Evolutionary conservation across 1,140 invertebrate genomes (phyloP).

Genomic region (Trichomalopsis sarcophagae): DNA sequence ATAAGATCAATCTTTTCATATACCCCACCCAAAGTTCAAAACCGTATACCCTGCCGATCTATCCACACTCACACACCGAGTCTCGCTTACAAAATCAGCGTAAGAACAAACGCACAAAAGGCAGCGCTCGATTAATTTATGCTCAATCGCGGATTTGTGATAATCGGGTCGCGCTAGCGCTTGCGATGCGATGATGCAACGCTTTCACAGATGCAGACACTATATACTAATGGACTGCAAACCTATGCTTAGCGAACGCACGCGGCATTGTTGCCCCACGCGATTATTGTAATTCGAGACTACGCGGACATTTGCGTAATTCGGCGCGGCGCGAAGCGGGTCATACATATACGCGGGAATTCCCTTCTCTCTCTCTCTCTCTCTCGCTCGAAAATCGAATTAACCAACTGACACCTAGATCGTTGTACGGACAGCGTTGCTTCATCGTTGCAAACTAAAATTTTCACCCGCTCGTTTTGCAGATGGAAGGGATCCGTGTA

Average conservation of each 20-base stretch:
- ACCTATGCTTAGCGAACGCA: too few species aligned
- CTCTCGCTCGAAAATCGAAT: neutral
- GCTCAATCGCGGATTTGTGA: neutral
- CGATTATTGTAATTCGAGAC: neutral
- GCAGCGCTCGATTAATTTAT: conserved; percentile 20
- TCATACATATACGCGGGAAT: neutral
- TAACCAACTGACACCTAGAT: too few species aligned
- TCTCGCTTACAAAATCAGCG: too few species aligned
- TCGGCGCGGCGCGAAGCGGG: neutral
- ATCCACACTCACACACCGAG: too few species aligned
- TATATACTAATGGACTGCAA: too few species aligned
- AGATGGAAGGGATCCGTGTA: conserved; percentile 99
- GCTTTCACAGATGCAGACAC: neutral
- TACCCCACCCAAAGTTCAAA: too few species aligned
- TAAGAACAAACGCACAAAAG: neutral
- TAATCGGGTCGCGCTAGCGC: neutral
- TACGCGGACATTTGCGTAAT: neutral
- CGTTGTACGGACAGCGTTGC: too few species aligned
- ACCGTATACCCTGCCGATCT: too few species aligned
- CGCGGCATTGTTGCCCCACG: neutral
- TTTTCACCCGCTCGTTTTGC: conserved; percentile 62
- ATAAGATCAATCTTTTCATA: too few species aligned
- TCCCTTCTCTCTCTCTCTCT: too few species aligned
- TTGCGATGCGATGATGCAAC: too few species aligned
- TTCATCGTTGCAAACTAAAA: too few species aligned